Conservation (phyloP, 2,888 invertebrate genomes). For the Agriopis leucophaearia region DNA sequence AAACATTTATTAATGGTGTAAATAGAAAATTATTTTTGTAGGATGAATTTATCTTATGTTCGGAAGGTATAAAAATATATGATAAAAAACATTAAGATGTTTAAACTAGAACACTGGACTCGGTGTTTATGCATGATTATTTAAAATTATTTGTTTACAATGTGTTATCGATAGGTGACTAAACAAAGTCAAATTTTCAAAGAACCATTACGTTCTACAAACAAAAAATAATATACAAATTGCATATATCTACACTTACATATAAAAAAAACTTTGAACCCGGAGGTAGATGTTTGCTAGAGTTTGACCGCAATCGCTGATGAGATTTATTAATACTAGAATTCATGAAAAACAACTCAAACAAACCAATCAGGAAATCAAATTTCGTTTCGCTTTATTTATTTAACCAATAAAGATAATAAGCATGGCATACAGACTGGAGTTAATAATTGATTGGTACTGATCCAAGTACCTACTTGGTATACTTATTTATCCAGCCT, state of each 20-base stretch:
- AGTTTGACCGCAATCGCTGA: neutral
- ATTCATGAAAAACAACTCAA: constrained; percentile 4
- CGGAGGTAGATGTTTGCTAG: constrained; percentile 1
- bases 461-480: neutral
- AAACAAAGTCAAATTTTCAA: too few relatives aligned
- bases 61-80: too few relatives aligned
- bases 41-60: too few relatives aligned
- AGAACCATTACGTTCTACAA: too few relatives aligned
- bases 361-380: constrained; percentile 10
- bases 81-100: too few relatives aligned
- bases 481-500: too few relatives aligned
- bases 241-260: too few relatives aligned
- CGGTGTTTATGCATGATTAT: too few relatives aligned
- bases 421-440: neutral
- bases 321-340: constrained; percentile 2
- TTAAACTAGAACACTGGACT: too few relatives aligned
- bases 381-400: neutral
- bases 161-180: too few relatives aligned
- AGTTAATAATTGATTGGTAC: neutral
- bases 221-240: neutral
- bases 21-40: neutral
- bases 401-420: neutral
- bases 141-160: too few relatives aligned
- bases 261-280: constrained; percentile 9
- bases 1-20: neutral